Base-by-base conservation (phyloP, 2,797 vertebrate species). In the Gambusia yucatana region DNA sequence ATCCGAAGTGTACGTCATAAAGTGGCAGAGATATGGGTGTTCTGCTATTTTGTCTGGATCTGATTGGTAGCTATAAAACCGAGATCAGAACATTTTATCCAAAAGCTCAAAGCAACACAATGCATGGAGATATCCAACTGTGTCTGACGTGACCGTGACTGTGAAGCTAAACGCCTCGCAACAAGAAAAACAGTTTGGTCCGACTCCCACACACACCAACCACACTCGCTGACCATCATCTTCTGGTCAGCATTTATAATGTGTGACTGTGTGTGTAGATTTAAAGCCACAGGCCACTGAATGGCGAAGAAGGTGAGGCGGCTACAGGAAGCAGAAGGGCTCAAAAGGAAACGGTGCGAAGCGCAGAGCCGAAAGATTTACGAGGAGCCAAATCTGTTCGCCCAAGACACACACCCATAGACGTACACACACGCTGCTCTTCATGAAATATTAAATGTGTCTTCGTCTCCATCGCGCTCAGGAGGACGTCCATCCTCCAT, bases 361-460 rank as follows among this genome's bases (percentile, higher is more conserved):
- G 86, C 46, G 76, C 74, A 79, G 76, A 78, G 67, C 57, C 82
- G 82, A 90, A 86, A 91, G 84, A 89, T 87, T 92, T 83, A 86
- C 46, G 28, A 85, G 77, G 73, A 79, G 72, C 83, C 43, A 48
- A 80, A 72, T 72, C 77, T 80, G 71, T 57, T 11, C 16, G 44
- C 75, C 30, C 78, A n/a, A 46, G 47, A 57, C 67, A 57, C 61
- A 50, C 78, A 59, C 65, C 73, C 59, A 22, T 39, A 72, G 74
- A 78, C 6, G 20, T 44, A n/a, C 41, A n/a, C 1, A 41, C 5
- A 11, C 43, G 16, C 76, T 71, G 75, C 25, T 77, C 39, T 69
- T 83, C 44, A 88, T 92, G 75, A 84, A 91, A 87, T 90, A 88
- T 94, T 89, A 82, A 92, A 44, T 75, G 73, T 48, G 78, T 61